Base-by-base conservation (phyloP, 2,888 invertebrate genomes). In the Resseliella maxima region DNA sequence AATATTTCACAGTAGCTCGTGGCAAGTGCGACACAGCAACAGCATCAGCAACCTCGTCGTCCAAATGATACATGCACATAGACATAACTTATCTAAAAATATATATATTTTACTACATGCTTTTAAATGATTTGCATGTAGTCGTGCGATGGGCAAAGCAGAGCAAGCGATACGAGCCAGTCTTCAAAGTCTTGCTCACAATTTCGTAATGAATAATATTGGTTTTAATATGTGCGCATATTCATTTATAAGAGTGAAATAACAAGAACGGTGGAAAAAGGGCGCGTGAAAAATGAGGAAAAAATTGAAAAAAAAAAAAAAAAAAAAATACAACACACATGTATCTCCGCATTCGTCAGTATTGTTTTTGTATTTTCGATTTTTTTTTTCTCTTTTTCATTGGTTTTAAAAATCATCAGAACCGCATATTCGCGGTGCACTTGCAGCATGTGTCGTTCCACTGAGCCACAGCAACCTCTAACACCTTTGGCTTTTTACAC, bases 1-100 rank as follows among this genome's bases (percentile, higher is more conserved):
- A 72, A 72, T 72, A 72, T 72, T 72, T 72, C 72, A 72, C 72
- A 72, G 72, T 72, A 72, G 72, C 72, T 72, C 72, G 72, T 72
- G 72, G 72, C 72, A 72, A 72, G 10, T 72, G 72, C n/a, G 18
- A 50, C 18, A 50, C 12, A n/a, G 41, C 50, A 18, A 21, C 24
- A 72, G 15, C 72, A n/a, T 0, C 27, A 72, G 72, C 72, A 15
- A 72, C 72, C 31, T 31, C 72, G 31, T 72, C 72, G 31, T 5
- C 31, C 2, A 35, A 72, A 72, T 31, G 72, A 72, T 72, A 72
- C 72, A 18, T 72, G 31, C 46, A 50, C 46, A 50, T 18, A 50
- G 46, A 50, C 18, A 15, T n/a, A 59, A 2, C 31, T 72, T 72
- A 72, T 72, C 35, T 72, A 31, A 72, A 72, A 72, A 72, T 72